Evolutionary conservation across 1,140 invertebrate genomes (phyloP), one percentile per base, ranked within the genome.

Genomic region (Eumaeus atala): DNA sequence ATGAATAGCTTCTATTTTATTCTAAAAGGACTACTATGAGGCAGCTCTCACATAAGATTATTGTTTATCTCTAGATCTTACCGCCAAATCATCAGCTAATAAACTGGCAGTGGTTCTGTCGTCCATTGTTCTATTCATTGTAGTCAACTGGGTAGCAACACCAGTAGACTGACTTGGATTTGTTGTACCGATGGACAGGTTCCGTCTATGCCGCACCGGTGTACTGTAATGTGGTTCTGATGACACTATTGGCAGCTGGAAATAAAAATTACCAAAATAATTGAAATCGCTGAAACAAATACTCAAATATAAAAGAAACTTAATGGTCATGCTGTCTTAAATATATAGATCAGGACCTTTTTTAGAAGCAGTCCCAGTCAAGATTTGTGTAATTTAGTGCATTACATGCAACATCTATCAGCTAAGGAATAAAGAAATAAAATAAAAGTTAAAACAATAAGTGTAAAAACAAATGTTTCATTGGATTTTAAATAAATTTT

Each of bases 131-230:
- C 73, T 63, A 35, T 82, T 87, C 74, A 88, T 82, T 9, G 84
- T 77, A 58, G 56, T 87, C 1, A 75, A 40, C 35, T 71, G 74
- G 36, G 64, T 78, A 63, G 67, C 67, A 77, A 28, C 21, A 28
- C 21, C 6, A 3, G 76, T 85, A 38, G 66, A 79, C 38, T 83
- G 77, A 28, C 80, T 71, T 16, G 71, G 40, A 61, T 79, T 87
- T 8, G 84, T 84, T 16, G 85, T 85, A 51, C 88, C 87, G 14
- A 89, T 88, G 3, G 90, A 91, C 34, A 91, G 87, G 73, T 92
- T 90, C 37, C 91, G 69, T 58, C 91, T 76, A 57, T 92, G 91
- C 48, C 88, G 56, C 44, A 88, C 87, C 5, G 85, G 87, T 0
- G 87, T 87, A 53, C 87, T 87, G 68, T 87, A 88, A 70, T 87